These are phyloP conservation scores for Amblyjoppa fuscipennis DNA, from an alignment of 2,888 invertebrate species.

Conservation along the genomic window DNA sequence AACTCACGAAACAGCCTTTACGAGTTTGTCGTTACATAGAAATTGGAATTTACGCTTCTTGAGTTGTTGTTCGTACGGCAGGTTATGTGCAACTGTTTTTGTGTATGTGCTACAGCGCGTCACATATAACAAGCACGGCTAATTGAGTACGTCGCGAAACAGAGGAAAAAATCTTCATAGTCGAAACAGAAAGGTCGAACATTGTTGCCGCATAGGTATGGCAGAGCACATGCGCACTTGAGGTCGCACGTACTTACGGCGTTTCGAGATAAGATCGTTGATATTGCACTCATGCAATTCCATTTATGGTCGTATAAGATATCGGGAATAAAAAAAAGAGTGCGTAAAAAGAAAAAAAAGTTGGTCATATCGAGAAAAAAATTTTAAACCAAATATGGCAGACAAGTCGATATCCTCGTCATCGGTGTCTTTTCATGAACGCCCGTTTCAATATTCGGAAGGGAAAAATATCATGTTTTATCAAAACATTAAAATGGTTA, in stretches of 20 bases:
- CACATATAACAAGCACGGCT: not conserved
- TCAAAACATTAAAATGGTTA: constrained; percentile 63
- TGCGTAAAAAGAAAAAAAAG: not conserved
- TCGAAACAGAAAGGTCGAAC: constrained; percentile 7
- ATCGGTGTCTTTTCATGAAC: constrained; percentile 58
- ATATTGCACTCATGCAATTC: constrained; percentile 31
- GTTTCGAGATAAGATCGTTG: constrained; percentile 40
- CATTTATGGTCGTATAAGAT: constrained; percentile 38
- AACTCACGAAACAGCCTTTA: not conserved
- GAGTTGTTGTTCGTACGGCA: constrained; percentile 9
- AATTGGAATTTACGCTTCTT: not conserved
- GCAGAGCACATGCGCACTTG: constrained; percentile 42
- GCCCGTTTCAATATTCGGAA: constrained; percentile 55
- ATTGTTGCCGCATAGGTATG: constrained; percentile 28
- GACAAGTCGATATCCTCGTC: constrained; percentile 67
- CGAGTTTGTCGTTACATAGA: not conserved
- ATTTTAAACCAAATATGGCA: constrained; percentile 59
- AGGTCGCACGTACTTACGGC: constrained; percentile 25
- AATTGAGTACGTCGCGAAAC: constrained; percentile 7
- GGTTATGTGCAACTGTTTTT: constrained; percentile 42
- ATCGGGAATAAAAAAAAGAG: not conserved
- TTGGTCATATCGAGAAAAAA: not conserved
- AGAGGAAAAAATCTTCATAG: not conserved
- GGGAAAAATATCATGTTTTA: constrained; percentile 62
- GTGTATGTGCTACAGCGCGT: constrained; percentile 3